Base-by-base conservation (phyloP, 1,140 invertebrate species). In the Rhagoletis zephyria region DNA sequence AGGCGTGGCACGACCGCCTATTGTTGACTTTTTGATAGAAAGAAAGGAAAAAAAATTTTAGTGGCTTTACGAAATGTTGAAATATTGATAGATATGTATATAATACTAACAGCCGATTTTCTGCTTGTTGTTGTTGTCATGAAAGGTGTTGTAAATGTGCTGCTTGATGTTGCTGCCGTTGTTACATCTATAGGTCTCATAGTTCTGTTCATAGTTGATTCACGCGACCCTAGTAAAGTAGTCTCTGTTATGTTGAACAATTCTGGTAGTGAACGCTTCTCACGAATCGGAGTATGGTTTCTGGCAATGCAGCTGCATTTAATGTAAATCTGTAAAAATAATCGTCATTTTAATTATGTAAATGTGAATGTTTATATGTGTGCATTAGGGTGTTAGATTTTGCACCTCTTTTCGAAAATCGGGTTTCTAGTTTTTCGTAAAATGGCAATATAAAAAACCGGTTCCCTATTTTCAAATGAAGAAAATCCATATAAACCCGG, bases 1-100 rank as follows among this genome's bases (percentile, higher is more conserved):
- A n/a, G 94, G 94, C 16, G 90, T 88, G 1, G 94, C 94, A 9
- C 91, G 92, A 3, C 94, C 94, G 6, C 88, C 87, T 1, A 48
- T 59, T 40, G 14, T 16, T 48, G 56, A 77, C n/a, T 70, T 70
- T 70, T 14, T 56, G 30, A 2, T 10, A 10, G 51, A 56, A 10
- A 5, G 51, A 5, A 56, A 56, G 10, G 10, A 56, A 56, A 56
- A 5, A 56, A 56, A 56, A 1, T 56, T 56, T 30, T 30, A 30
- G 30, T 30, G 30, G 30, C 30, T 30, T 30, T 30, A 30, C 30
- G 30, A 30, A 30, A 30, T 30, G 30, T 30, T 30, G 30, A 30
- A 30, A 30, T 30, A 30, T 30, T 56, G 51, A 65, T 10, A 65
- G 5, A 3, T 19, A 65, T 19, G 16, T 40, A 65, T 10, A 65